A percentile compares a stretch with the other conserved stretches of the same genome.
Evolutionary conservation across 2,797 vertebrate genomes (phyloP).

Genomic region (Caiman crocodilus): DNA sequence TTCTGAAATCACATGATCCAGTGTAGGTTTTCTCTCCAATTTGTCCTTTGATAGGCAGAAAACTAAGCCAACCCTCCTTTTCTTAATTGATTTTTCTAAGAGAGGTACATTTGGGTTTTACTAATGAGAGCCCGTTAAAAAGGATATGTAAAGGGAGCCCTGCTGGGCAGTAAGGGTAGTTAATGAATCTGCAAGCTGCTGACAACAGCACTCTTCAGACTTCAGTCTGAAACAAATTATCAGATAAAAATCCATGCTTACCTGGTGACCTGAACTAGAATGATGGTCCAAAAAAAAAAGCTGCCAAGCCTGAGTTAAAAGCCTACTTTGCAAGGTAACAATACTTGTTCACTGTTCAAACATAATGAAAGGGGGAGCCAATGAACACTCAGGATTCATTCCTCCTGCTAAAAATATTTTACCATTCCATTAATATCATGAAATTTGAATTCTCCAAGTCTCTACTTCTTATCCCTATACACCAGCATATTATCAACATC

Average conservation of each 20-base stretch:
- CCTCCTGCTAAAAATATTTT: accelerated
- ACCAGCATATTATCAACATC: too few relatives aligned
- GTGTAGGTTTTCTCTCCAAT: neutral
- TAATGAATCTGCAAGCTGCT: neutral
- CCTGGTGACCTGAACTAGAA: neutral
- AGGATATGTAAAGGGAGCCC: neutral
- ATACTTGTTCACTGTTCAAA: neutral
- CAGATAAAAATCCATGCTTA: constrained; percentile 12
- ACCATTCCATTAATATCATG: too few relatives aligned
- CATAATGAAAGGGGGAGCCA: neutral
- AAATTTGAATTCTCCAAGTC: too few relatives aligned
- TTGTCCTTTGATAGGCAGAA: neutral
- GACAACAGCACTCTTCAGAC: neutral
- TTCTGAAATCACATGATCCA: neutral
- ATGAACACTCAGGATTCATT: neutral
- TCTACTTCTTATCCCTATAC: too few relatives aligned
- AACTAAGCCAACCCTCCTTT: neutral
- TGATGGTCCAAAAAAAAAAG: neutral
- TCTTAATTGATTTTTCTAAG: neutral
- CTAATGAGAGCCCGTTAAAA: neutral
- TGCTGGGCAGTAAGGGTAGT: neutral
- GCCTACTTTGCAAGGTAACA: neutral
- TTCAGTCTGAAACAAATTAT: neutral
- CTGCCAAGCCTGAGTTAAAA: neutral
- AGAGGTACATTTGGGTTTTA: neutral